Evolutionary conservation across 1,140 invertebrate genomes (phyloP), one percentile per base, ranked within the genome.

Genomic region (Sweltsa coloradensis): DNA sequence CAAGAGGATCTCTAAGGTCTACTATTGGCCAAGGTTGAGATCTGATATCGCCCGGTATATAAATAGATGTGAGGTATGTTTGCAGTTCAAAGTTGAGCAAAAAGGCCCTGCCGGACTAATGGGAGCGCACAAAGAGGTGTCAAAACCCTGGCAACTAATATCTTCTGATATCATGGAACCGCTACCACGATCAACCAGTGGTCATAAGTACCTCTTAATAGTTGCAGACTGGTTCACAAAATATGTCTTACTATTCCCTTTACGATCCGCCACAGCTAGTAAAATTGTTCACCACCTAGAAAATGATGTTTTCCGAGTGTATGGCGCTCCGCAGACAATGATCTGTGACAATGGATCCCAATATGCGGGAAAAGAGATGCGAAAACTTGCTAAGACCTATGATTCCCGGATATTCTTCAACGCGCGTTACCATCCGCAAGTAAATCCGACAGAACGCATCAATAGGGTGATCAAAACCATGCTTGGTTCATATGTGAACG

Each of bases 11-110:
- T 25, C 18, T 27, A 37, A 62, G 19, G n/a, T 27, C 41, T 62
- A 61, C 45, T 58, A 62, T 49, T 53, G 58, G 61, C 56, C 58
- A 7, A 53, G 50, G 9, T 59, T 64, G 47, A 55, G 47, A 1
- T n/a, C 44, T 2, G 51, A 59, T 22, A 44, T 53, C 0, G 51
- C 41, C n/a, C n/a, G n/a, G n/a, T n/a, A n/a, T n/a, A n/a, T n/a
- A n/a, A n/a, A n/a, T n/a, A n/a, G n/a, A n/a, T 0, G 22, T 31
- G n/a, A 31, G 29, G n/a, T n/a, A 9, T 31, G 29, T 31, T n/a
- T 9, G n/a, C 9, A 9, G 9, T 31, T 9, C 14, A 31, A 31
- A 31, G 29, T 31, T 9, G 29, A 31, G 29, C 29, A 31, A 14
- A 31, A 31, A 14, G 9, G 9, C 9, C 29, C 29, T 9, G 29